These are phyloP conservation scores for Charina bottae DNA, from an alignment of 2,113 vertebrate species.

Conservation along the genomic window DNA sequence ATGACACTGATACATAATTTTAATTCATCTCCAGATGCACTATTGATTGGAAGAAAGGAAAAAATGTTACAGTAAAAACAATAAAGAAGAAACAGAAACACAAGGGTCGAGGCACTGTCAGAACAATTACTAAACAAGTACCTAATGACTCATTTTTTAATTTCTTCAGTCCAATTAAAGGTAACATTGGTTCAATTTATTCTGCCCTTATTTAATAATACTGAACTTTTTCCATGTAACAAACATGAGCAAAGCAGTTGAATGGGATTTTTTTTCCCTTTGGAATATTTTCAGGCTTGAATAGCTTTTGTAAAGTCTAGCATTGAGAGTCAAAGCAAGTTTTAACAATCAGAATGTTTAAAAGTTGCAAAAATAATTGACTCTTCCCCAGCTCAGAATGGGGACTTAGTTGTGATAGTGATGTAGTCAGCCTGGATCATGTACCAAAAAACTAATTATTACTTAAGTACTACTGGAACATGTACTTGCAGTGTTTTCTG, in stretches of 20 bases:
- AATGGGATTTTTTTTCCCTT: not conserved
- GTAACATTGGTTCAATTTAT: constrained; percentile 68
- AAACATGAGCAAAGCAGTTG: not conserved
- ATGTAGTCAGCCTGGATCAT: not conserved
- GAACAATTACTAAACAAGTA: constrained; percentile 95
- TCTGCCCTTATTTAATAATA: not conserved
- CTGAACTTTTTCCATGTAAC: not conserved
- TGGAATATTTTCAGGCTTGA: not conserved
- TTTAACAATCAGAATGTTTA: not conserved
- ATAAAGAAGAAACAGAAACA: constrained; percentile 99
- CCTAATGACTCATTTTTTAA: constrained; percentile 98
- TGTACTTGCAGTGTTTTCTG: not conserved
- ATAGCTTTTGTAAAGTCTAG: not conserved
- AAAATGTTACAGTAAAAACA: constrained; percentile 95
- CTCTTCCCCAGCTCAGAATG: not conserved
- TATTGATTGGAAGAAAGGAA: constrained; percentile 97
- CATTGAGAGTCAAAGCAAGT: not conserved
- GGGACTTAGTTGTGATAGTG: not conserved
- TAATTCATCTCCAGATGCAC: constrained; percentile 77
- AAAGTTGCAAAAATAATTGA: not conserved
- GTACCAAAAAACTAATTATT: no score
- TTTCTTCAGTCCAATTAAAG: constrained; percentile 95
- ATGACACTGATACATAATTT: not conserved
- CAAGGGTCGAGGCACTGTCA: constrained; percentile 94
- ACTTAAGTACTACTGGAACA: no score